Conservation (phyloP, 2,888 invertebrate genomes). For the Drosophila flavopinicola region DNA sequence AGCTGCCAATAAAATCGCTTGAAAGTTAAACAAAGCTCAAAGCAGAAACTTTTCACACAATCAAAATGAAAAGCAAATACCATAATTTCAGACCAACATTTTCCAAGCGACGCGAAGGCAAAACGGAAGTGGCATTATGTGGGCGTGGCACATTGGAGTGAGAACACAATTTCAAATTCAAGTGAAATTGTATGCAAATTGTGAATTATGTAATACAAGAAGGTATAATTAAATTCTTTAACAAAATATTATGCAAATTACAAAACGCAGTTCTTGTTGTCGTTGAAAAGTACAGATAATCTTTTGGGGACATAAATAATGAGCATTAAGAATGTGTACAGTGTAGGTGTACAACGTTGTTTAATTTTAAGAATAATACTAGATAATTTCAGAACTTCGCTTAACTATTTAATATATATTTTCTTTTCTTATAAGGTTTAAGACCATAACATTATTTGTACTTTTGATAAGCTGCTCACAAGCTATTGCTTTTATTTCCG, state of each 20-base stretch:
- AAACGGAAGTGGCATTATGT: slow-evolving; percentile 16
- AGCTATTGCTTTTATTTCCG: not conserved
- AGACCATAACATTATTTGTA: not conserved
- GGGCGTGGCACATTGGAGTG: slow-evolving; percentile 21
- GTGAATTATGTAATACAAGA: slow-evolving; percentile 57
- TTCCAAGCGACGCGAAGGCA: not conserved
- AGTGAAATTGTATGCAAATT: slow-evolving; percentile 69
- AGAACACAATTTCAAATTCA: slow-evolving; percentile 39
- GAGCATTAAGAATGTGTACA: slow-evolving; percentile 7
- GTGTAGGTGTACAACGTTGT: not conserved
- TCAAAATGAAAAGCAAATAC: slow-evolving; percentile 39
- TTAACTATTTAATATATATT: no score
- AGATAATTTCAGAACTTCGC: no score
- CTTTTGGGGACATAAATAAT: slow-evolving; percentile 17
- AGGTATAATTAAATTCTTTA: slow-evolving; percentile 70
- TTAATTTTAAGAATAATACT: no score
- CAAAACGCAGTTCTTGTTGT: not conserved
- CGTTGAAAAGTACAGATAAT: slow-evolving; percentile 4
- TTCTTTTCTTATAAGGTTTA: no score
- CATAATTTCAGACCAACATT: slow-evolving; percentile 15
- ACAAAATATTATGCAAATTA: slow-evolving; percentile 67
- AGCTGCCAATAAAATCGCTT: slow-evolving; percentile 34
- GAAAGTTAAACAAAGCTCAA: slow-evolving; percentile 28
- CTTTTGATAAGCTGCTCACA: not conserved
- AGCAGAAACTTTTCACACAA: slow-evolving; percentile 27